These are phyloP conservation scores for Limnephilus auricula DNA, from an alignment of 2,888 invertebrate genomes.

Conservation along the genomic window DNA sequence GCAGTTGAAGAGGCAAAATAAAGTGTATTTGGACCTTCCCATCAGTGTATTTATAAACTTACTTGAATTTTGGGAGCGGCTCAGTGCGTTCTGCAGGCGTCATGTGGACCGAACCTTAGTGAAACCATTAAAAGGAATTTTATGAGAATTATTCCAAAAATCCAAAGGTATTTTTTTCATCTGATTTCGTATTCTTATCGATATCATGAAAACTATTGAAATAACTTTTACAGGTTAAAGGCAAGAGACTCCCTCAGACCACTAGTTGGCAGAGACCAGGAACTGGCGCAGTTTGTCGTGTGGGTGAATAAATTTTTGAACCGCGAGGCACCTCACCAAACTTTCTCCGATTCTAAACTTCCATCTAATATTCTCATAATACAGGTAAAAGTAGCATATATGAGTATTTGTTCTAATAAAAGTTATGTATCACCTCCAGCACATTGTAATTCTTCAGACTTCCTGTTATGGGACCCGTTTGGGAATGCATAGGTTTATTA, in stretches of 20 bases:
- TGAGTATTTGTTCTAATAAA: too few species aligned
- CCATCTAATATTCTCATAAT: constrained; percentile 2
- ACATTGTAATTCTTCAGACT: too few species aligned
- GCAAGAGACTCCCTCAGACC: not conserved
- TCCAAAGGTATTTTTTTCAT: not conserved
- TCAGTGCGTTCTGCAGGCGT: too few species aligned
- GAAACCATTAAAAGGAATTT: not conserved
- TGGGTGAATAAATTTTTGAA: constrained; percentile 67
- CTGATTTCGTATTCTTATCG: not conserved
- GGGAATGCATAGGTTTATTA: too few species aligned
- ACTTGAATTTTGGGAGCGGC: too few species aligned
- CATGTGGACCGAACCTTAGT: too few species aligned
- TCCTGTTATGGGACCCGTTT: too few species aligned
- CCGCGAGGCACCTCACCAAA: not conserved
- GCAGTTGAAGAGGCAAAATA: too few species aligned
- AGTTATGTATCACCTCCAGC: too few species aligned
- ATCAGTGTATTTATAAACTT: too few species aligned
- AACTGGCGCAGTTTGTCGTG: constrained; percentile 1
- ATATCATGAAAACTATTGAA: not conserved
- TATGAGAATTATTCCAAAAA: not conserved
- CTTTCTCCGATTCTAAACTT: not conserved
- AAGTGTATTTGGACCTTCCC: too few species aligned
- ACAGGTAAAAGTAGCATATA: not conserved
- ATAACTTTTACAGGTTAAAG: not conserved
- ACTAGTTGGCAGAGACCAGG: constrained; percentile 37